Evolutionary conservation across 1,140 invertebrate species (phyloP).

Genomic region (Lasioglossum baleicum): DNA sequence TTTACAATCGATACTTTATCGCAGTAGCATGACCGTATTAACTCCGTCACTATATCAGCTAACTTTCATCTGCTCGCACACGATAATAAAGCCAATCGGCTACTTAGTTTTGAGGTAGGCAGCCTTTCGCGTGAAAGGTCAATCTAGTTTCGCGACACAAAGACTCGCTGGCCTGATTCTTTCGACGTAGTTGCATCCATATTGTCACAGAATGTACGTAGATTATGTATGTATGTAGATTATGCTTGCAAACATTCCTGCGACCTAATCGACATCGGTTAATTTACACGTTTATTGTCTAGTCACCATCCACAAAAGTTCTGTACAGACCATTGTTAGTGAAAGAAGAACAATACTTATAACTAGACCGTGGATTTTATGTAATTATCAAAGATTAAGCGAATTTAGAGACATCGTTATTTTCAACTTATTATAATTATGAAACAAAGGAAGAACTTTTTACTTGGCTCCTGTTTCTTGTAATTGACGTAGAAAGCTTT

Average conservation of each 20-base stretch:
- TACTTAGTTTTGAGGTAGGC: not conserved
- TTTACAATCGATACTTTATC: not conserved
- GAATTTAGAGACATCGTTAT: no score
- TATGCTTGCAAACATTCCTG: not conserved
- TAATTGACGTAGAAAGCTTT: no score
- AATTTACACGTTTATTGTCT: no score
- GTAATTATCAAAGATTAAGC: no score
- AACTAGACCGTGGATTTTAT: no score
- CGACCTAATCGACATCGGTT: no score
- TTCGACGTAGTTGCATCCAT: not conserved
- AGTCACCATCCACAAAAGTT: no score
- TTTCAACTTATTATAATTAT: no score
- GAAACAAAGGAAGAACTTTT: no score
- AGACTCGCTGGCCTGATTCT: not conserved
- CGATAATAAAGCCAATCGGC: conserved; percentile 22
- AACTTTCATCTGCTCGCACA: not conserved
- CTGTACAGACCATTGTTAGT: no score
- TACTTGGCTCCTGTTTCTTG: no score
- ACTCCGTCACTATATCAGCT: not conserved
- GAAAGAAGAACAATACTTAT: no score
- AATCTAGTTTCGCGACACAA: conserved; percentile 2
- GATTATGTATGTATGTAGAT: not conserved
- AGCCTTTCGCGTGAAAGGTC: conserved; percentile 2
- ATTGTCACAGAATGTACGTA: not conserved
- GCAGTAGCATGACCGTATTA: not conserved